These are phyloP conservation scores for Tetrao urogallus DNA, from an alignment of 2,113 vertebrate genomes.

Conservation along the genomic window DNA sequence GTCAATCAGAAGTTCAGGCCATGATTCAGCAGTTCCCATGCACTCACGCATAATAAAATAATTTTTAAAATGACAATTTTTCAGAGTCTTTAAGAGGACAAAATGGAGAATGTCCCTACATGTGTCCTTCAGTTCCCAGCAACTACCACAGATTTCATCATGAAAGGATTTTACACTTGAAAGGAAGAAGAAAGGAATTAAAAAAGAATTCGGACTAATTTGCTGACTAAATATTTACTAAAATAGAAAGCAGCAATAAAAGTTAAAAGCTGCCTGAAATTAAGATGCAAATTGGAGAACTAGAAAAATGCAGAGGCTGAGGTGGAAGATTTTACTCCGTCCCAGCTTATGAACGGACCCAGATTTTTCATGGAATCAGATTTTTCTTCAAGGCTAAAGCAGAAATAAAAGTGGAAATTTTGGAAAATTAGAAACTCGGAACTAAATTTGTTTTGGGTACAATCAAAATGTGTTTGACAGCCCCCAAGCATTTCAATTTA, in stretches of 20 bases:
- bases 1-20: no score
- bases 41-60: neutral
- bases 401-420: neutral
- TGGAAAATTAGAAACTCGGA: neutral
- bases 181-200: neutral
- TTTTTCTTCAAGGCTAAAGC: neutral
- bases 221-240: conserved; percentile 43
- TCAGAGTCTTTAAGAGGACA: neutral
- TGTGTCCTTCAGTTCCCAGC: neutral
- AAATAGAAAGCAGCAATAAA: conserved; percentile 14
- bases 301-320: neutral
- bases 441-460: neutral
- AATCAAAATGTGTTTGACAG: conserved; percentile 15
- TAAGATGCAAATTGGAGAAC: neutral
- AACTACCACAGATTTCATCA: neutral
- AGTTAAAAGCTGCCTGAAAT: neutral
- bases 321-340: neutral
- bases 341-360: neutral
- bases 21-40: no score
- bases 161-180: neutral
- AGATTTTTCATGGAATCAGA: neutral
- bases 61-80: neutral
- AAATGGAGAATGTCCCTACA: neutral
- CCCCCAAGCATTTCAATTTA: neutral
- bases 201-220: neutral